Base-by-base conservation (phyloP, 2,113 vertebrate genomes). In the Corythaixoides concolor region DNA sequence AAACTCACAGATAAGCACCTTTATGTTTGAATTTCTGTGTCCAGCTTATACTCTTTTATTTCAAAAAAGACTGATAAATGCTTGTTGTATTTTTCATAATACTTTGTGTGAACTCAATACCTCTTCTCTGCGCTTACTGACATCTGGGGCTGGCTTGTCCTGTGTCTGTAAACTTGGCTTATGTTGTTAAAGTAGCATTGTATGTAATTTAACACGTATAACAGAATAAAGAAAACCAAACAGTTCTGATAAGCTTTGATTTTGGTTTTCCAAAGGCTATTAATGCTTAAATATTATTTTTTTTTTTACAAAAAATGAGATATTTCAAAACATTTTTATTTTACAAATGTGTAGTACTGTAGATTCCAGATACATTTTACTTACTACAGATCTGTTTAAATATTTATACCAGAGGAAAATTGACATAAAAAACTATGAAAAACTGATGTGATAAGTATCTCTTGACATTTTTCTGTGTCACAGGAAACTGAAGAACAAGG, bases 1-100 rank as follows among this genome's bases (percentile, higher is more conserved):
- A 53, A n/a, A 49, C 24, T 88, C 4, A 0, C 2, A 1, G 27
- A 6, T 43, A 19, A 22, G 7, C 28, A 35, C 21, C 3, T 37
- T 75, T 43, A 23, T 37, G 9, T 72, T 81, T 95, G 28, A 63
- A 63, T 84, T 93, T 87, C 33, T 20, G 7, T 59, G 68, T 37
- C 28, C 27, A 43, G 11, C 7, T 66, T 90, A 21, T 0, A 3
- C 9, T 26, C 24, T 56, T 64, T 21, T 37, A 26, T 80, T 78
- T 53, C 4, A 30, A 16, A 73, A 49, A 83, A 49, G 27, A 7
- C 20, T 60, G 26, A 8, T 49, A 14, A 47, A 33, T 86, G 20
- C 14, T 90, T 66, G 5, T 30, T 77, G n/a, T 80, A 30, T 43
- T 84, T 89, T 9, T 60, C 41, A 5, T 86, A 49, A 26, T 33